Evolutionary conservation across 2,888 invertebrate species (phyloP), one percentile per base, ranked within the genome.

Genomic region (Crepidodera aurea): DNA sequence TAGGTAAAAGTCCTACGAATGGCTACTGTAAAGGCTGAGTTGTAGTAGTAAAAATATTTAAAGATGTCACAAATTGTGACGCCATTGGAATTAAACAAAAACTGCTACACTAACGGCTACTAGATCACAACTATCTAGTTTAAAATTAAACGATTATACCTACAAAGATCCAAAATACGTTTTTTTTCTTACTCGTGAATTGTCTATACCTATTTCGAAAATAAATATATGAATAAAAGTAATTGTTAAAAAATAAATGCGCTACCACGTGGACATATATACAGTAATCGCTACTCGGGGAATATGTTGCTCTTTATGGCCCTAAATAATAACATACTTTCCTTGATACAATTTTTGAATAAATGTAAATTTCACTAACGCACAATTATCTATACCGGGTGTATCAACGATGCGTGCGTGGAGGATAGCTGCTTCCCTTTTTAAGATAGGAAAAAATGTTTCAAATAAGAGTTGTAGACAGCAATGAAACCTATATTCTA

Each of bases 261-360:
- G n/a, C n/a, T 34, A 13, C 13, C 13, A 34, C 13, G 13, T 13
- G 34, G 34, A 12, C 34, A 34, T 34, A 12, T 12, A 34, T 34
- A 34, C 34, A 34, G 13, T 13, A 34, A 13, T 22, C 22, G 22
- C 34, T 12, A 34, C 34, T 34, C 34, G 3, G 34, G 34, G 10
- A 34, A 34, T 34, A 34, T 34, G 3, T 12, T 12, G 34, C 13
- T 34, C 2, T 34, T 2, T 34, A 32, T n/a, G n/a, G 32, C 46
- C 25, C 46, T 46, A 8, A 44, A 44, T 34, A 8, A 34, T 34
- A 1, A 44, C 22, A 6, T 16, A 3, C 25, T 10, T 16, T 19
- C 22, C 22, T 48, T 48, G 48, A 48, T 48, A 48, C 48, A 48
- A 27, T 48, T 48, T 48, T 48, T 48, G 48, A 48, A 48, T 48